Evolutionary conservation across 2,888 invertebrate genomes (phyloP).

Genomic region (Brenthis daphne): DNA sequence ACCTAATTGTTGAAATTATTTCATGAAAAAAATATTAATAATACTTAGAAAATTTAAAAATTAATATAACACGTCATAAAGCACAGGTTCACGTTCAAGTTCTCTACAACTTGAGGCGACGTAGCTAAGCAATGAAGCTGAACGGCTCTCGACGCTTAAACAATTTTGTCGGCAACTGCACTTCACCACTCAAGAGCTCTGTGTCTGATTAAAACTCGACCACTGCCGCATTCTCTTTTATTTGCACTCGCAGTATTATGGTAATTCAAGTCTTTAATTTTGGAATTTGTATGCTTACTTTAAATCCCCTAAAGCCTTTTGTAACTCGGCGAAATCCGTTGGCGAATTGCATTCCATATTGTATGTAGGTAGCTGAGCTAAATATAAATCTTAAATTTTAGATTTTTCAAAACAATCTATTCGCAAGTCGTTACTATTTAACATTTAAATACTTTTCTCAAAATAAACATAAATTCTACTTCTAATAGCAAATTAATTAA

Average conservation of each 20-base stretch:
- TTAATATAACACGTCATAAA: neutral
- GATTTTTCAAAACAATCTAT: neutral
- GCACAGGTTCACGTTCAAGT: conserved; percentile 6
- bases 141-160: conserved; percentile 56
- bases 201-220: conserved; percentile 67
- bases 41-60: neutral
- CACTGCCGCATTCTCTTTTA: conserved; percentile 52
- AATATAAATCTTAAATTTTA: neutral
- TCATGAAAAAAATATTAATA: neutral
- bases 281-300: conserved; percentile 31
- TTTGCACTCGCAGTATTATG: conserved; percentile 48
- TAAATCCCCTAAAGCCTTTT: conserved; percentile 21
- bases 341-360: neutral
- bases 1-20: neutral
- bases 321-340: conserved; percentile 6
- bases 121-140: conserved; percentile 31
- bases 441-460: no score
- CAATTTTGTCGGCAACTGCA: conserved; percentile 59
- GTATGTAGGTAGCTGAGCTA: neutral
- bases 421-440: no score
- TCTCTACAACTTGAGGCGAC: conserved; percentile 9
- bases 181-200: conserved; percentile 59
- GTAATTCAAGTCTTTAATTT: conserved; percentile 39
- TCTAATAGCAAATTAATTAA: neutral
- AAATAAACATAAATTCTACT: neutral